Percentiles rank a stretch among this genome's conserved stretches.
These are phyloP conservation scores for Byasa hedistus DNA, from an alignment of 2,888 invertebrate species.

Conservation along the genomic window DNA sequence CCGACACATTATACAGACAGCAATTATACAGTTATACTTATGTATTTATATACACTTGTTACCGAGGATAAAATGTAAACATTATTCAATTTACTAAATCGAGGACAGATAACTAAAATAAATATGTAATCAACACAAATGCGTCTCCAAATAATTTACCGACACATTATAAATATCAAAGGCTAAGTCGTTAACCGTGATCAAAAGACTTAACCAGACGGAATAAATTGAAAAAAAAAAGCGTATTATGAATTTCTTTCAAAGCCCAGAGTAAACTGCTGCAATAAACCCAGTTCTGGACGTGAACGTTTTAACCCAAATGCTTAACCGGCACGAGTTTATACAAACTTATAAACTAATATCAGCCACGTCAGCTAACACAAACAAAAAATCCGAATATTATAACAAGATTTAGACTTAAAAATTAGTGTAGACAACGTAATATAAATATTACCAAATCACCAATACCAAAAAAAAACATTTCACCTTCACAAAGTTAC, in stretches of 20 bases:
- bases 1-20: not conserved
- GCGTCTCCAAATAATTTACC: constrained; percentile 22
- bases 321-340: constrained; percentile 17
- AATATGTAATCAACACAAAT: constrained; percentile 26
- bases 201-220: constrained; percentile 35
- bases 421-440: no score
- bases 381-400: no score
- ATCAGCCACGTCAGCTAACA: not conserved
- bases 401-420: no score
- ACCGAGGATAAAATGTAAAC: constrained; percentile 1
- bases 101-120: constrained; percentile 21
- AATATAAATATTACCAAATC: not conserved
- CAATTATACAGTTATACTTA: not conserved
- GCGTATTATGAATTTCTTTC: constrained; percentile 24
- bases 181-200: constrained; percentile 32
- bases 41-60: not conserved
- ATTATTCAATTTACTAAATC: constrained; percentile 3
- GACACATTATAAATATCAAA: constrained; percentile 16
- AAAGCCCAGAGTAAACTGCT: constrained; percentile 35
- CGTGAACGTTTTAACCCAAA: constrained; percentile 31
- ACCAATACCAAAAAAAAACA: not conserved
- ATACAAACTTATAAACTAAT: not conserved
- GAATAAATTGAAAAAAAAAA: constrained; percentile 34
- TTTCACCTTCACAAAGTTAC: not conserved
- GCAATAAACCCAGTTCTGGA: constrained; percentile 37